phyloP scores from a whole-genome alignment of 2,113 vertebrate genomes.

The Semnopithecus entellus region DNA sequence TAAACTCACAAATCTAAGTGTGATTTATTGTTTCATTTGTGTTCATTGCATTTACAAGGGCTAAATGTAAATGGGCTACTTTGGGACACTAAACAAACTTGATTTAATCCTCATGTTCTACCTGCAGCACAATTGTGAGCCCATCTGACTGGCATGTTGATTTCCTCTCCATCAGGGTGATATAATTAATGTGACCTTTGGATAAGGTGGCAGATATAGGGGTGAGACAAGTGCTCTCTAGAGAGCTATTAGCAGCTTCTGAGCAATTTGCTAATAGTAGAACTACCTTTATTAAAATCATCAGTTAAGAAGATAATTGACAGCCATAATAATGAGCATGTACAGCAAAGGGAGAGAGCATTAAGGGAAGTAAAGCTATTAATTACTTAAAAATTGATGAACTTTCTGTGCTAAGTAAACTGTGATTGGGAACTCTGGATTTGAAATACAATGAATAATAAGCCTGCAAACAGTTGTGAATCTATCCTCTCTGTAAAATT shows the following conservation, averaged over 20 bases:
- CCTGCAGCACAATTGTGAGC: slow-evolving; percentile 71
- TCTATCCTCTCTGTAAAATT: slow-evolving; percentile 36
- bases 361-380: slow-evolving; percentile 61
- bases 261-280: slow-evolving; percentile 83
- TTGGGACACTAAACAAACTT: slow-evolving; percentile 48
- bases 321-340: slow-evolving; percentile 76
- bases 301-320: slow-evolving; percentile 83
- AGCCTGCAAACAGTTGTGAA: neutral
- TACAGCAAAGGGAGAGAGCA: slow-evolving; percentile 64
- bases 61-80: slow-evolving; percentile 25
- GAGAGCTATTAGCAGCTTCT: slow-evolving; percentile 86
- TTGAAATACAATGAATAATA: slow-evolving; percentile 56
- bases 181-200: slow-evolving; percentile 88
- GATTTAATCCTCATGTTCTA: slow-evolving; percentile 63
- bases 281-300: slow-evolving; percentile 79
- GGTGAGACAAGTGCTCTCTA: slow-evolving; percentile 85
- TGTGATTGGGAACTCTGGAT: slow-evolving; percentile 8
- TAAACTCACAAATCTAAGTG: neutral
- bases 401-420: slow-evolving; percentile 53
- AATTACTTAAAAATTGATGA: slow-evolving; percentile 74
- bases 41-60: neutral
- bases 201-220: slow-evolving; percentile 83
- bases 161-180: slow-evolving; percentile 83
- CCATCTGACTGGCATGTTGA: slow-evolving; percentile 82
- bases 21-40: neutral